A percentile compares a stretch with the other conserved stretches of the same genome.
These are phyloP conservation scores for Phenganax stokvisi DNA, from an alignment of 92 coral and sea anemone genomes.

Conservation along the genomic window DNA sequence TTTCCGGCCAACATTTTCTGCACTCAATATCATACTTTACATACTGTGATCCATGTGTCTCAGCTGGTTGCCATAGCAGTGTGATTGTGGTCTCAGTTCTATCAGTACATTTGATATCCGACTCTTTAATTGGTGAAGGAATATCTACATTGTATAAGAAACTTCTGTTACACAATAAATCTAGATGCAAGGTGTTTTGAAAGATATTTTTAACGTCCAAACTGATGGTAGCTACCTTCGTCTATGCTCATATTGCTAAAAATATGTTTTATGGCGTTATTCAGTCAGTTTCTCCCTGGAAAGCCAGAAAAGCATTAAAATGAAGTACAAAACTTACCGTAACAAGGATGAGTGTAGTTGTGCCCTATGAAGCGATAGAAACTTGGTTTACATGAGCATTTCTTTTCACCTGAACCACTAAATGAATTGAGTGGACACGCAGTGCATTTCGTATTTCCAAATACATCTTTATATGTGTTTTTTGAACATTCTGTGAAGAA, in stretches of 20 bases:
- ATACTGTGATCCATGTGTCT: background rate
- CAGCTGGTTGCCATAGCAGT: background rate
- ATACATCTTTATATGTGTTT: constrained; percentile 49
- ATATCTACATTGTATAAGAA: background rate
- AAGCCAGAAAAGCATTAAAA: background rate
- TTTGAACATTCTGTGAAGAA: constrained; percentile 48
- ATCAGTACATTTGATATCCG: background rate
- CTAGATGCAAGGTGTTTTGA: background rate
- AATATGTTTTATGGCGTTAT: background rate
- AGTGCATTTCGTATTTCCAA: constrained; percentile 51
- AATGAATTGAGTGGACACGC: constrained; percentile 53
- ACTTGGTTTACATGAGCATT: constrained; percentile 49
- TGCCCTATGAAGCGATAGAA: constrained; percentile 44
- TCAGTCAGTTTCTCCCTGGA: background rate
- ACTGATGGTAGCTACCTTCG: background rate
- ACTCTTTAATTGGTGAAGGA: background rate
- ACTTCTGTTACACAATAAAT: background rate
- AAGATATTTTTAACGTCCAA: background rate
- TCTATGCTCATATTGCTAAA: background rate
- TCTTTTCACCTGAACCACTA: constrained; percentile 40
- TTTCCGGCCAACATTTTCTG: constrained; percentile 42
- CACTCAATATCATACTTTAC: constrained; percentile 55
- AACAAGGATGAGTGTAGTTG: constrained; percentile 15
- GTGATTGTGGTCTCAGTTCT: constrained; percentile 1
- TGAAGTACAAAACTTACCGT: constrained; percentile 18